These are phyloP conservation scores for Drosophila kanekoi DNA, from an alignment of 2,888 invertebrate genomes.

Conservation along the genomic window DNA sequence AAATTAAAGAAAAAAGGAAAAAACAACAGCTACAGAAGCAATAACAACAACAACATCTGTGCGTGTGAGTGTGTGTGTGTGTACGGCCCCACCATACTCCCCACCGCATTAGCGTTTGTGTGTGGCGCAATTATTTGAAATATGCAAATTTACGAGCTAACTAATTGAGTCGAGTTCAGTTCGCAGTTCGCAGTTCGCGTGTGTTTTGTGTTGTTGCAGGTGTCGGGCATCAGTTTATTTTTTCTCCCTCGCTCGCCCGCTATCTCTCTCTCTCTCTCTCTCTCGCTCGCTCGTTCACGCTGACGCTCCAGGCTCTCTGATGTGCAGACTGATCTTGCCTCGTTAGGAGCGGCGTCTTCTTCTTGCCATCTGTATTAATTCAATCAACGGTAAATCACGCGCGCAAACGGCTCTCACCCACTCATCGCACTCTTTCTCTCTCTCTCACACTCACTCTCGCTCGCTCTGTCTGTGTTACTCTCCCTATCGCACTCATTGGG, in stretches of 20 bases:
- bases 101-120: constrained; percentile 20
- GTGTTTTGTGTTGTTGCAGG: constrained; percentile 64
- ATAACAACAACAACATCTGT: constrained; percentile 14
- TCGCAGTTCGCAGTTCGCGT: constrained; percentile 35
- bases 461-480: constrained; percentile 4
- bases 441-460: not conserved
- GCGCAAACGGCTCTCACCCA: constrained; percentile 43
- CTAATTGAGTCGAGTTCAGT: constrained; percentile 73
- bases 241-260: not conserved
- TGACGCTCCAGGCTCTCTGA: constrained; percentile 1
- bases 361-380: constrained; percentile 57
- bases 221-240: constrained; percentile 48
- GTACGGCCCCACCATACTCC: constrained; percentile 10
- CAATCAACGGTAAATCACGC: constrained; percentile 70
- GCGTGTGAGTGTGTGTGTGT: constrained; percentile 21
- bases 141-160: constrained; percentile 80
- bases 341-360: constrained; percentile 33
- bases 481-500: constrained; percentile 5
- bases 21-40: constrained; percentile 22
- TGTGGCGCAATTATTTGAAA: constrained; percentile 63
- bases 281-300: not conserved
- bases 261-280: not conserved
- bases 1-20: constrained; percentile 1
- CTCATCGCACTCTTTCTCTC: constrained; percentile 12
- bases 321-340: constrained; percentile 53